phyloP scores from a whole-genome alignment of 2,113 vertebrate species.

The Albula glossodonta region DNA sequence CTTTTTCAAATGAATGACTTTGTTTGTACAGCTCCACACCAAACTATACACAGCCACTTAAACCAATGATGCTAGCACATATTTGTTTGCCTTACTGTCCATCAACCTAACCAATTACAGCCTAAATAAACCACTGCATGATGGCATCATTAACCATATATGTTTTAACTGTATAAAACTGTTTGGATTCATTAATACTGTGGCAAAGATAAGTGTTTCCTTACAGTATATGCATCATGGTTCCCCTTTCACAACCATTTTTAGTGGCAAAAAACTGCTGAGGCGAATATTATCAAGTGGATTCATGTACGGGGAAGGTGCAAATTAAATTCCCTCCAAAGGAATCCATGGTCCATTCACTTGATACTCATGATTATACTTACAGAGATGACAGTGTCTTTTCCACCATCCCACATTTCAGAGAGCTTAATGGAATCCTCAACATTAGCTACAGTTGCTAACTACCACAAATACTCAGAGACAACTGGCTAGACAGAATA shows the following conservation, averaged over 20 bases:
- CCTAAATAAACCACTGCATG: not conserved
- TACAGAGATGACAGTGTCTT: too few relatives aligned
- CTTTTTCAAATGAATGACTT: conserved; percentile 42
- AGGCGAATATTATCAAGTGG: not conserved
- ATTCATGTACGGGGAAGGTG: too few relatives aligned
- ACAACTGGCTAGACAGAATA: too few relatives aligned
- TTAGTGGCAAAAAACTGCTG: not conserved
- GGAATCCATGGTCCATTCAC: too few relatives aligned
- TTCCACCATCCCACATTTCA: too few relatives aligned
- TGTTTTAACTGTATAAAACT: not conserved
- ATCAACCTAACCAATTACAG: not conserved
- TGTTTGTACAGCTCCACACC: not conserved
- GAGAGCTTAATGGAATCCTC: not conserved
- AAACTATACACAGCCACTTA: not conserved
- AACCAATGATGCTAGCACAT: too few relatives aligned
- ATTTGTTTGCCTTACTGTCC: not conserved
- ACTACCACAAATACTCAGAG: too few relatives aligned
- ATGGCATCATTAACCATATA: not conserved
- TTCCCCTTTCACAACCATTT: not conserved
- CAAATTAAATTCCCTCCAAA: too few relatives aligned
- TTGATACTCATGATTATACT: too few relatives aligned
- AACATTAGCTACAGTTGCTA: not conserved
- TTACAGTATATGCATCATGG: not conserved
- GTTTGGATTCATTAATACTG: not conserved
- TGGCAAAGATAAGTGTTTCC: not conserved